These are phyloP conservation scores for Perognathus longimembris DNA, from an alignment of 2,113 vertebrate species.

Conservation along the genomic window DNA sequence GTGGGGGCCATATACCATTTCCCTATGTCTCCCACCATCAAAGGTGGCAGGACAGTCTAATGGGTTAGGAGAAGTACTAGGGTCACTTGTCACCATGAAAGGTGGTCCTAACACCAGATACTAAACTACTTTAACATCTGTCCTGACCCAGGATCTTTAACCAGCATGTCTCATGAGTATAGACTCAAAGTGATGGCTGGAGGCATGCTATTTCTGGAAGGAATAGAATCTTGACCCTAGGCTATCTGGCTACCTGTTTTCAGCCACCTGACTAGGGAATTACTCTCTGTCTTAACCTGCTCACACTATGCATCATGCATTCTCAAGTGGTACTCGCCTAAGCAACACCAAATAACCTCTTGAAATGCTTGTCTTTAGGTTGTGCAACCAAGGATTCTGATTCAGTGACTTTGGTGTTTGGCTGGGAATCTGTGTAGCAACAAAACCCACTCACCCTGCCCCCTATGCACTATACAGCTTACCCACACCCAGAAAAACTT, in stretches of 20 bases:
- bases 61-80: not conserved
- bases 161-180: not conserved
- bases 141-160: not conserved
- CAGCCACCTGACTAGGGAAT: not conserved
- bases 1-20: not conserved
- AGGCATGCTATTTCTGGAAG: not conserved
- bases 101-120: not conserved
- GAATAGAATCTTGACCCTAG: not conserved
- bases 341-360: not conserved
- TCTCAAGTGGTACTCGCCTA: not conserved
- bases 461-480: not conserved
- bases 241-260: not conserved
- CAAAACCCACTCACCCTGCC: not conserved
- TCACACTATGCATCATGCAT: not conserved
- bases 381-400: not conserved
- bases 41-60: not conserved
- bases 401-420: not conserved
- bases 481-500: not conserved
- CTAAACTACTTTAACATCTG: not conserved
- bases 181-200: not conserved
- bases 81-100: not conserved
- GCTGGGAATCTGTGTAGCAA: slow-evolving; percentile 9
- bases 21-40: not conserved
- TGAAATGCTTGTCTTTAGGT: not conserved
- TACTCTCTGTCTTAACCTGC: not conserved